Conservation (phyloP, 2,113 vertebrate genomes). For the Corythaeola cristata region DNA sequence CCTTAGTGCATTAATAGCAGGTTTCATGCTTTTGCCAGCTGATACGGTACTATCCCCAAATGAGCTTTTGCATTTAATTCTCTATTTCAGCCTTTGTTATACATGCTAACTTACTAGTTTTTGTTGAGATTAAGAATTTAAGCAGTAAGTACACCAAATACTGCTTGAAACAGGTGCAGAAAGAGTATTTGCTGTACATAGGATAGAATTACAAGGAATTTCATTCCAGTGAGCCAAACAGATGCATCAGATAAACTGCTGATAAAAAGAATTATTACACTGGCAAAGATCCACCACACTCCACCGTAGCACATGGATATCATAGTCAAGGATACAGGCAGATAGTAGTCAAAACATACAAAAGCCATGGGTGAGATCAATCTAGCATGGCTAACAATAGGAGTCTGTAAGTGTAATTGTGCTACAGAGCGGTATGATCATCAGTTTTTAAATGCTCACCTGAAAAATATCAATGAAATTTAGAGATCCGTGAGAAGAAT, state of each 20-base stretch:
- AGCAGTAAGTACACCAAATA: constrained; percentile 3
- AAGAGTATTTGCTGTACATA: neutral
- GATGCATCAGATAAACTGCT: constrained; percentile 32
- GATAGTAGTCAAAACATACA: neutral
- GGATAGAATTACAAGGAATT: constrained; percentile 36
- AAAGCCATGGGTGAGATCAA: neutral
- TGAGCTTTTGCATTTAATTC: neutral
- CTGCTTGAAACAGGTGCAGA: constrained; percentile 42
- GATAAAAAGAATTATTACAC: constrained; percentile 1
- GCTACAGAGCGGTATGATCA: neutral
- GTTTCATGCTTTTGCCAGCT: neutral
- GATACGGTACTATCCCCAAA: neutral
- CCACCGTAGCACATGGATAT: neutral
- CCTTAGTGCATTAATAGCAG: neutral
- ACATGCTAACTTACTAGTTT: neutral
- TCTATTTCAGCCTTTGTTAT: neutral
- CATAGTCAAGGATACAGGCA: neutral
- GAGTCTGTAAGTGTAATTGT: neutral
- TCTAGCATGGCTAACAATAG: neutral
- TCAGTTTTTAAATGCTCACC: neutral
- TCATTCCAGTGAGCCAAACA: constrained; percentile 25
- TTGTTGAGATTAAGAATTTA: constrained; percentile 5
- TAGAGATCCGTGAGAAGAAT: neutral
- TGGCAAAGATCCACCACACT: neutral
- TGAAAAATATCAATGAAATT: neutral